phyloP scores from a whole-genome alignment of 2,113 vertebrate genomes.

The Nansenia antarctica region DNA sequence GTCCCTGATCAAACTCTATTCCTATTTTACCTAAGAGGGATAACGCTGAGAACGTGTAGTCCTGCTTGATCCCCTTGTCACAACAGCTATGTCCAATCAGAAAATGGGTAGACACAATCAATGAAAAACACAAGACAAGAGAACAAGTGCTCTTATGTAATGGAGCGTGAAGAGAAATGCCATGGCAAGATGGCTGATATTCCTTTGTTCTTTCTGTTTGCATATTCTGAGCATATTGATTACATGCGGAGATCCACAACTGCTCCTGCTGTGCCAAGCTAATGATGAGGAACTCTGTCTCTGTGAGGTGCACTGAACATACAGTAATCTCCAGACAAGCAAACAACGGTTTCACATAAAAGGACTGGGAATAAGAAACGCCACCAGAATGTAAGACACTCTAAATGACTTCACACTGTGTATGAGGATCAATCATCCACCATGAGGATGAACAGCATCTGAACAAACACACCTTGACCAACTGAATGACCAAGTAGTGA shows the following conservation, averaged over 20 bases:
- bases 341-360: constrained; percentile 41
- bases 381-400: constrained; percentile 44
- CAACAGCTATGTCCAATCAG: background rate
- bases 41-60: constrained; percentile 30
- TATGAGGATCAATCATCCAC: constrained; percentile 43
- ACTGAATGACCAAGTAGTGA: constrained; percentile 21
- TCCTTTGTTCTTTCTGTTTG: constrained; percentile 71
- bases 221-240: constrained; percentile 63
- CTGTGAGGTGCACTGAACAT: constrained; percentile 26
- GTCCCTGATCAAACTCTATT: constrained; percentile 26
- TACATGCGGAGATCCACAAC: constrained; percentile 42
- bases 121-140: constrained; percentile 23
- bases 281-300: constrained; percentile 31
- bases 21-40: constrained; percentile 19
- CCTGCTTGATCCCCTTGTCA: constrained; percentile 15
- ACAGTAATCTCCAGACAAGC: constrained; percentile 36
- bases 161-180: constrained; percentile 48
- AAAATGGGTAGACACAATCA: constrained; percentile 15
- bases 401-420: constrained; percentile 52
- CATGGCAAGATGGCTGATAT: constrained; percentile 68
- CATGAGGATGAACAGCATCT: constrained; percentile 40
- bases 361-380: constrained; percentile 29
- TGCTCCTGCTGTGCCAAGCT: constrained; percentile 44
- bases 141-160: constrained; percentile 29
- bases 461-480: constrained; percentile 32